phyloP scores from a whole-genome alignment of 2,888 invertebrate genomes.

The Drosophila melanosoma region DNA sequence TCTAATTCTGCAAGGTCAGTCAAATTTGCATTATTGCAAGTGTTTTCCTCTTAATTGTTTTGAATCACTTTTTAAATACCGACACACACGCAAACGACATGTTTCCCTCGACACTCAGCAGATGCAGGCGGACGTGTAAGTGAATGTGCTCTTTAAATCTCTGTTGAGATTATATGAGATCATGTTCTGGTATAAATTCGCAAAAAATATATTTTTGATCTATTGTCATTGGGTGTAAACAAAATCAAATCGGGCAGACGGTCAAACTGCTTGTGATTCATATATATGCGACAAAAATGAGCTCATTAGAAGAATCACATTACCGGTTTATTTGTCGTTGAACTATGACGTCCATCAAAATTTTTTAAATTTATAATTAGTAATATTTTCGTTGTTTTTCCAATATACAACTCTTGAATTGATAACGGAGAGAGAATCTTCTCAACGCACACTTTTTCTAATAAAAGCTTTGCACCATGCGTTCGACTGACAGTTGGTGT shows the following conservation, averaged over 20 bases:
- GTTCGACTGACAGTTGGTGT: conserved; percentile 61
- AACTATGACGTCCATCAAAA: conserved; percentile 55
- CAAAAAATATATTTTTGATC: conserved; percentile 46
- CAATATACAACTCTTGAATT: conserved; percentile 15
- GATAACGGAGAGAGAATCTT: conserved; percentile 27
- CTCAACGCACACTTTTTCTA: conserved; percentile 32
- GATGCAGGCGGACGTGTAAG: conserved; percentile 45
- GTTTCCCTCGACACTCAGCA: conserved; percentile 20
- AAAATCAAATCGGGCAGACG: conserved; percentile 45
- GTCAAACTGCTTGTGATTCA: conserved; percentile 63
- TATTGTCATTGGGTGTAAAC: conserved; percentile 45
- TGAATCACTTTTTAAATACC: conserved; percentile 56
- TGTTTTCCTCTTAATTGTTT: conserved; percentile 55
- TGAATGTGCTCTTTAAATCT: conserved; percentile 20
- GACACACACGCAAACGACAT: conserved; percentile 36
- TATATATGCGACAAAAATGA: conserved; percentile 35
- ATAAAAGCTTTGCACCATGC: conserved; percentile 58
- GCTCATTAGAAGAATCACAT: conserved; percentile 49
- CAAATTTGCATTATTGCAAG: conserved; percentile 29
- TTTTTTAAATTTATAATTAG: conserved; percentile 17
- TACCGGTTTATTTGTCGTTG: conserved; percentile 38
- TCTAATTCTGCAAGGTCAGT: conserved; percentile 37
- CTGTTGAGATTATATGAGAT: conserved; percentile 51
- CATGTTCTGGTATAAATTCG: conserved; percentile 20
- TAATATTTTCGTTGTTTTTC: conserved; percentile 23